Evolutionary conservation across 2,113 vertebrate genomes (phyloP).

Genomic region (Clarias gariepinus): DNA sequence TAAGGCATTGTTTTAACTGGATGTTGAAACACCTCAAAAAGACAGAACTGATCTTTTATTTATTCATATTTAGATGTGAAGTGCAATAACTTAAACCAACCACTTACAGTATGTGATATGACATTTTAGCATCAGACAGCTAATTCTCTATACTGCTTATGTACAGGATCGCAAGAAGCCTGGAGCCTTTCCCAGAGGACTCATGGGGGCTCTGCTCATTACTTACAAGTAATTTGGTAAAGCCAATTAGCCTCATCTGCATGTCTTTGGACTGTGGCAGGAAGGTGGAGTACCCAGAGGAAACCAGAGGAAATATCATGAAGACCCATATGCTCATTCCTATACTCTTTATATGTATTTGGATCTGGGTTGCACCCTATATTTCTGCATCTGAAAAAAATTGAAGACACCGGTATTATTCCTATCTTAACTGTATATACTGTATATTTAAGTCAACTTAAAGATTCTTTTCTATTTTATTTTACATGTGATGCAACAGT

Average conservation of each 20-base stretch:
- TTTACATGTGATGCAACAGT: not conserved
- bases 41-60: not conserved
- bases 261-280: too few species aligned
- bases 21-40: not conserved
- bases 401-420: conserved; percentile 9
- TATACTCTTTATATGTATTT: not conserved
- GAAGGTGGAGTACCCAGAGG: too few species aligned
- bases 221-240: too few species aligned
- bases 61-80: not conserved
- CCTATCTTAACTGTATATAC: too few species aligned
- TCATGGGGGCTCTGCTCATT: too few species aligned
- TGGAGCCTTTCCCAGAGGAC: too few species aligned
- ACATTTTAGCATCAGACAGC: not conserved
- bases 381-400: conserved; percentile 29
- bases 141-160: too few species aligned
- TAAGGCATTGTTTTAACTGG: not conserved
- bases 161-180: too few species aligned
- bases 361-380: conserved; percentile 2
- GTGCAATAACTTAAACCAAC: not conserved
- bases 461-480: not conserved
- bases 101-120: not conserved
- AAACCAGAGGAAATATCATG: too few species aligned
- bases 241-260: too few species aligned
- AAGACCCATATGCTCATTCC: not conserved
- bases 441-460: not conserved